Evolutionary conservation across 2,888 invertebrate genomes (phyloP), one percentile per base, ranked within the genome.

Genomic region (Timandra comae): DNA sequence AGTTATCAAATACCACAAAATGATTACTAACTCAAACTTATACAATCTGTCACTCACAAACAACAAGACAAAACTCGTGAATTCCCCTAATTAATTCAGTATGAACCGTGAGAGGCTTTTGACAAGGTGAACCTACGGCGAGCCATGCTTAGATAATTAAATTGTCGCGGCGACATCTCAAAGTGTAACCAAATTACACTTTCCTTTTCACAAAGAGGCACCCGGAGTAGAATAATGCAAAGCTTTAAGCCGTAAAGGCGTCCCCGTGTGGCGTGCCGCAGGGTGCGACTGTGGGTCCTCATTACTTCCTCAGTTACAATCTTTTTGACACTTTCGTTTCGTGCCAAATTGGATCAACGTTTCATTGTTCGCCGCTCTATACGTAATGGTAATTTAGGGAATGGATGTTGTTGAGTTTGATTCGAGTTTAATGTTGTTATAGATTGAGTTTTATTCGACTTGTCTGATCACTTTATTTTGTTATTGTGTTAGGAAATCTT

Each of bases 101-200:
- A 55, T 47, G 61, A 63, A 64, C 58, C 63, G 57, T 50, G 60
- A 58, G 60, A 72, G 79, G 77, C 76, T 69, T 81, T 80, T 81
- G 81, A 82, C 73, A 73, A 82, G 67, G 75, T 77, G 69, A 74
- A 69, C 64, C 70, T 58, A 52, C 54, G 62, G 57, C 56, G 58
- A 59, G 63, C 64, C 64, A 66, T 62, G 68, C 73, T n/a, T 57
- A 68, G 67, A 68, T 84, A 85, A 85, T 81, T 80, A 79, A 75
- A 81, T 82, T 81, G 76, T 74, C 74, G 71, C 69, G 75, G 66
- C 79, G 81, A 75, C 80, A 77, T 85, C 84, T 85, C 84, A 78
- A 84, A 84, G 81, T 76, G 77, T 81, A 85, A 84, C 79, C 61
- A 68, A 84, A 84, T 84, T 84, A 84, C 78, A 74, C 73, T 74